Evolutionary conservation across 1,140 invertebrate species (phyloP).

Genomic region (Coenobita brevimanus): DNA sequence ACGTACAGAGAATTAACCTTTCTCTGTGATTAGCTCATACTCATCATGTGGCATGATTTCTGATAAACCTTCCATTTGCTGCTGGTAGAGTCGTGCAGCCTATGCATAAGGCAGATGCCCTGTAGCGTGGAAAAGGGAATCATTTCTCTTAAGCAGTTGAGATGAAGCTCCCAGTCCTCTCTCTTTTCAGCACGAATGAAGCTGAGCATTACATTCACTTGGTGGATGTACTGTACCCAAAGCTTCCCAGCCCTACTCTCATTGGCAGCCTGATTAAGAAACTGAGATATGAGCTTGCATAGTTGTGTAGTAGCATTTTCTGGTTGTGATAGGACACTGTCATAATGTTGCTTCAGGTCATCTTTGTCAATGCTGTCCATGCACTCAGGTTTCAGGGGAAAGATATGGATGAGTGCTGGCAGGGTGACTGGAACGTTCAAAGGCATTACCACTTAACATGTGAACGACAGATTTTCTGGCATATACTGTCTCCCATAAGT

Average conservation of each 20-base stretch:
- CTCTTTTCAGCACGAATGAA: conserved; percentile 14
- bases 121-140: conserved; percentile 38
- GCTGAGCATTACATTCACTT: background rate
- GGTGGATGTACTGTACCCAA: background rate
- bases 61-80: background rate
- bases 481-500: background rate
- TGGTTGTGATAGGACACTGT: too few relatives aligned
- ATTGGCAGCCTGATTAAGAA: too few relatives aligned
- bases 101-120: conserved; percentile 4
- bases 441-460: conserved; percentile 14
- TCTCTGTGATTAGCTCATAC: background rate
- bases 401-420: background rate
- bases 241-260: too few relatives aligned
- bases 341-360: background rate
- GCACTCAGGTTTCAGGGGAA: background rate
- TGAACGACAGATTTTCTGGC: conserved; percentile 20
- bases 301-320: too few relatives aligned
- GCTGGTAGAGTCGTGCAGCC: background rate
- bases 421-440: background rate
- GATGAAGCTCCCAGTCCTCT: conserved; percentile 9
- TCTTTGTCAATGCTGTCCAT: background rate
- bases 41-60: conserved; percentile 16
- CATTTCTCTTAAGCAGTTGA: conserved; percentile 19
- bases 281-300: too few relatives aligned
- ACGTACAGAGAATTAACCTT: background rate